Evolutionary conservation across 2,888 invertebrate genomes (phyloP).

Genomic region (Hirtodrosophila alboralis): DNA sequence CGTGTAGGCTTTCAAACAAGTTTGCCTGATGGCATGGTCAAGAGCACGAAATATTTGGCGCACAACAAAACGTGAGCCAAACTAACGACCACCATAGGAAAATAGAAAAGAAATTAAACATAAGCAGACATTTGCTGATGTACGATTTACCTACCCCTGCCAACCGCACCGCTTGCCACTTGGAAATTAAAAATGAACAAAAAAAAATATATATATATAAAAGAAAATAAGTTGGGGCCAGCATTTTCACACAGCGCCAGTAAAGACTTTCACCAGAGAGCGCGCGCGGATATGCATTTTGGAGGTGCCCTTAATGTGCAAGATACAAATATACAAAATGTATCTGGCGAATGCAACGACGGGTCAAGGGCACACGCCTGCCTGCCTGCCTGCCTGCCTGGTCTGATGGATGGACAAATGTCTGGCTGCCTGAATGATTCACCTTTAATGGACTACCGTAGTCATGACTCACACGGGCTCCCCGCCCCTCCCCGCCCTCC

Average conservation of each 20-base stretch:
- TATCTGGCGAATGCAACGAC: slow-evolving; percentile 27
- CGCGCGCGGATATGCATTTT: slow-evolving; percentile 7
- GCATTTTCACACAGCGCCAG: slow-evolving; percentile 16
- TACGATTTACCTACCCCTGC: slow-evolving; percentile 3
- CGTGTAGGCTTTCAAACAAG: slow-evolving; percentile 60
- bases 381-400: no score
- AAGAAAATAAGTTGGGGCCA: slow-evolving; percentile 17
- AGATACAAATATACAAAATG: slow-evolving; percentile 29
- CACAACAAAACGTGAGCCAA: slow-evolving; percentile 45
- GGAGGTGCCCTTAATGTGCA: slow-evolving; percentile 47
- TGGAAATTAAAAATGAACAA: slow-evolving; percentile 11
- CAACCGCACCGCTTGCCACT: background rate
- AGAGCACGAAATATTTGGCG: slow-evolving; percentile 52
- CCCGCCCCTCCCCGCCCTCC: background rate
- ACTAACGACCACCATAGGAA: slow-evolving; percentile 23
- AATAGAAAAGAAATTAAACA: slow-evolving; percentile 72
- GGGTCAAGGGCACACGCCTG: slow-evolving; percentile 51
- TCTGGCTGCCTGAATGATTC: slow-evolving; percentile 35
- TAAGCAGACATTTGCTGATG: slow-evolving; percentile 32
- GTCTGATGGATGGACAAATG: slow-evolving; percentile 3
- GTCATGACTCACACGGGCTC: slow-evolving; percentile 42
- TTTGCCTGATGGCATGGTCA: slow-evolving; percentile 67
- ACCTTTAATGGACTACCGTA: slow-evolving; percentile 48
- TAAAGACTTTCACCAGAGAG: slow-evolving; percentile 37
- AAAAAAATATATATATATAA: background rate